Conservation (phyloP, 2,113 vertebrate species). For the Seriola quinqueradiata region DNA sequence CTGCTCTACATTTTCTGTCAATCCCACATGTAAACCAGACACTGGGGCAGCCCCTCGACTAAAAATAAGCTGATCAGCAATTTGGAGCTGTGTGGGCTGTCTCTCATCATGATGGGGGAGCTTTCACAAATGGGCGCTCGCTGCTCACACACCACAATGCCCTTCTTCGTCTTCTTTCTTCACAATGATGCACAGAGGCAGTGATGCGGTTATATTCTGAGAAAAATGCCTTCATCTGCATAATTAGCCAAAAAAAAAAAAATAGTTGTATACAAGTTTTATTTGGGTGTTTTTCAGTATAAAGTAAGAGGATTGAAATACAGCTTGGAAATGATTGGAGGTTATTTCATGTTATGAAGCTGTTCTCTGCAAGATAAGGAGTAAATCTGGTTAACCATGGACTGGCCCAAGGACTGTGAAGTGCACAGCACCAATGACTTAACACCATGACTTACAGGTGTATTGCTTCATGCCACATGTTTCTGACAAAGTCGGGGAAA, state of each 20-base stretch:
- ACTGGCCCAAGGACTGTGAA: conserved; percentile 64
- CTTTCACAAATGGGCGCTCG: conserved; percentile 55
- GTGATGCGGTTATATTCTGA: conserved; percentile 6
- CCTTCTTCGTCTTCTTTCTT: neutral
- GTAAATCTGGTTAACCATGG: conserved; percentile 51
- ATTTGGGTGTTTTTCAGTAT: conserved; percentile 20
- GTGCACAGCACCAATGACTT: conserved; percentile 70
- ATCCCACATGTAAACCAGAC: conserved; percentile 70
- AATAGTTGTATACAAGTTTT: conserved; percentile 3
- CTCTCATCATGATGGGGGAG: conserved; percentile 74
- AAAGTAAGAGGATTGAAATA: conserved; percentile 30
- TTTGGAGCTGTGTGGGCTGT: conserved; percentile 74
- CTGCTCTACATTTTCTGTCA: conserved; percentile 77
- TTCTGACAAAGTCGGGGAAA: conserved; percentile 70
- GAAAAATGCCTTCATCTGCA: conserved; percentile 23
- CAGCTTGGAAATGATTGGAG: conserved; percentile 24
- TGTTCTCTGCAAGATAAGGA: conserved; percentile 60
- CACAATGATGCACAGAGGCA: conserved; percentile 15
- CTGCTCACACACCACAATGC: conserved; percentile 43
- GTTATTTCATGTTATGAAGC: conserved; percentile 47
- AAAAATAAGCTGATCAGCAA: conserved; percentile 83
- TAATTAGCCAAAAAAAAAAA: conserved; percentile 47
- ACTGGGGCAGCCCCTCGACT: conserved; percentile 73
- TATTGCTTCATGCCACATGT: conserved; percentile 75
- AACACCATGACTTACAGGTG: conserved; percentile 78